phyloP scores from a whole-genome alignment of 2,888 invertebrate species.

The Phortica magna region DNA sequence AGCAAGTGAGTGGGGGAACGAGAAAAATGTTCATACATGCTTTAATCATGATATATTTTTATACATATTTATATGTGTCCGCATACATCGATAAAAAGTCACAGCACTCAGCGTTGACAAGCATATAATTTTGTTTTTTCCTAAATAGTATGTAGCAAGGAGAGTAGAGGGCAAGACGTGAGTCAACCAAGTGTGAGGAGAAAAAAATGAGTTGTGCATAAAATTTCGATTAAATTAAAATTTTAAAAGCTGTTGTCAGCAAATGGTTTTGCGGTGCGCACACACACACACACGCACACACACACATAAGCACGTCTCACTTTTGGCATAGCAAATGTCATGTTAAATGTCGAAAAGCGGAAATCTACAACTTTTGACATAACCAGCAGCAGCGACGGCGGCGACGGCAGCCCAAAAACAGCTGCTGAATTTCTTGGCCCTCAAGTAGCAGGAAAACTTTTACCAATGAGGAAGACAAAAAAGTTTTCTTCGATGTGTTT shows the following conservation, averaged over 20 bases:
- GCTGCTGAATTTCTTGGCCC: conserved; percentile 18
- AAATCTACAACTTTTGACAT: conserved; percentile 19
- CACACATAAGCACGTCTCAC: background rate
- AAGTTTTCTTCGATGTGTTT: background rate
- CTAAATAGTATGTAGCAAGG: no score
- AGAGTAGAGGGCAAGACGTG: background rate
- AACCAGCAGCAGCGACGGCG: background rate
- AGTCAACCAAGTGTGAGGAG: conserved; percentile 2
- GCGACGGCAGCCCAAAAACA: conserved; percentile 17
- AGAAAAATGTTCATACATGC: conserved; percentile 58
- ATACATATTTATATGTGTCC: conserved; percentile 35
- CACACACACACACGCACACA: no score
- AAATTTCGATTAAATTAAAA: conserved; percentile 31
- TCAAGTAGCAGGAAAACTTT: conserved; percentile 10
- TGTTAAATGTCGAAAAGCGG: background rate
- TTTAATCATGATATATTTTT: conserved; percentile 59
- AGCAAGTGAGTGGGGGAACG: conserved; percentile 28
- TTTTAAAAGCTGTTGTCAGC: conserved; percentile 6
- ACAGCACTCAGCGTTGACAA: background rate
- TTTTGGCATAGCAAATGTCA: conserved; percentile 8
- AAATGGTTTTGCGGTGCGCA: background rate
- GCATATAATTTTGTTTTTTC: background rate
- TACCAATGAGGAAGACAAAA: background rate
- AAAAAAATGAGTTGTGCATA: conserved; percentile 36
- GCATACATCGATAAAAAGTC: conserved; percentile 17